Conservation (phyloP, 2,888 invertebrate species). For the Rosalia funebris region DNA sequence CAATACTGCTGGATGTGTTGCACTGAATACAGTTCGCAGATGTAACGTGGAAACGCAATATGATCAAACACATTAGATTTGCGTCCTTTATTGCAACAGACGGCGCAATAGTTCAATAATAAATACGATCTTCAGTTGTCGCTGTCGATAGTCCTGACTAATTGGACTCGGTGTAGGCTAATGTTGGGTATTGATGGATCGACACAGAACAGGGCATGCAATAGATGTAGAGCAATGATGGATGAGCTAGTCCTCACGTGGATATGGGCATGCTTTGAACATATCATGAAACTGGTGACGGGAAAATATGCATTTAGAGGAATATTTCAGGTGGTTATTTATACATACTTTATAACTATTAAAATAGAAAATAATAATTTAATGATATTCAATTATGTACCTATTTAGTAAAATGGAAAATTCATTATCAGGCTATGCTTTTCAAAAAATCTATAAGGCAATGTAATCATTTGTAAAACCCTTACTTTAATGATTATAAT, state of each 20-base stretch:
- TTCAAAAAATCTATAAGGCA: no score
- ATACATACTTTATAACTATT: background rate
- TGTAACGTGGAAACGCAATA: background rate
- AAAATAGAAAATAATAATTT: background rate
- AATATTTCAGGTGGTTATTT: background rate
- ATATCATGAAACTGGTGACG: slow-evolving; percentile 15
- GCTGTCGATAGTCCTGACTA: slow-evolving; percentile 45
- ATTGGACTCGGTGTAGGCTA: slow-evolving; percentile 56
- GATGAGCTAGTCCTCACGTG: slow-evolving; percentile 46
- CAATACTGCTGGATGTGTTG: background rate
- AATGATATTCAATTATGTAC: no score
- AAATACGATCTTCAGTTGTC: slow-evolving; percentile 35
- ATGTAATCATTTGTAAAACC: no score
- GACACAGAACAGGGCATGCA: slow-evolving; percentile 50
- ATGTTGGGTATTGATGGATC: slow-evolving; percentile 60
- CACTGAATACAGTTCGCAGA: background rate
- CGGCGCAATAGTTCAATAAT: slow-evolving; percentile 32
- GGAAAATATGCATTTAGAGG: slow-evolving; percentile 20
- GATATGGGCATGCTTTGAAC: slow-evolving; percentile 35
- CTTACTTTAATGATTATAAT: no score
- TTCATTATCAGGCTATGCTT: no score
- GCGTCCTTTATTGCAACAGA: slow-evolving; percentile 22
- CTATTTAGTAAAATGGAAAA: no score
- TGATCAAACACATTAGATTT: background rate
- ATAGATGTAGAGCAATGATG: slow-evolving; percentile 50